Evolutionary conservation across 2,113 vertebrate genomes (phyloP), one percentile per base, ranked within the genome.

Genomic region (Alligator mississippiensis): DNA sequence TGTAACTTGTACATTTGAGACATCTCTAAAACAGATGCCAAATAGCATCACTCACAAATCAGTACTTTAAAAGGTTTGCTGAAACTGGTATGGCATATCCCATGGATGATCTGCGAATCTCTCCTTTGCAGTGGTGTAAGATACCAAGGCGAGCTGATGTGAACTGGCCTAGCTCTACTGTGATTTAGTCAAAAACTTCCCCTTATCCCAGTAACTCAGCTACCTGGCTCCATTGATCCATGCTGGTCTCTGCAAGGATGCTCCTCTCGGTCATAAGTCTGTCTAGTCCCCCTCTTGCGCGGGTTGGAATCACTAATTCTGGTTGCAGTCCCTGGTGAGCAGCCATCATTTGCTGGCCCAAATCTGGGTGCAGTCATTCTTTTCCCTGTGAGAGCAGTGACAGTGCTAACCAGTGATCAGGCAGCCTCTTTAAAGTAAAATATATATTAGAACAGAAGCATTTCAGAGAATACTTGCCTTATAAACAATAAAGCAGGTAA

Each of bases 401-500:
- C 30, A 60, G 4, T 4, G 1, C n/a, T 38, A 72, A n/a, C 24
- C 8, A 84, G 58, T 47, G 47, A 47, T 47, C 47, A 47, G 47
- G 47, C 47, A 47, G 47, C 6, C 47, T 47, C 47, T 47, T 47
- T 47, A 60, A 84, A 81, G 34, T 54, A 68, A 11, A 0, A 1
- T 34, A 25, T 57, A 2, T 63, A 25, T 7, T n/a, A 10, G 1
- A 88, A 70, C 28, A 59, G 60, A 66, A 84, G 3, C 8, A 63
- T 64, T 19, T 38, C 9, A 1, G 30, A 6, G 30, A 9, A 28
- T 77, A 77, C 9, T 64, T 4, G 54, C 72, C 18, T 0, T 1
- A 47, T 47, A 47, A 47, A 47, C 47, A 47, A 47, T 47, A 47
- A 47, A 47, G 47, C 47, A 47, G 47, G 47, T 9, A 47, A 47